These are phyloP conservation scores for Acleris emargana DNA, from an alignment of 2,888 invertebrate genomes.

Conservation along the genomic window DNA sequence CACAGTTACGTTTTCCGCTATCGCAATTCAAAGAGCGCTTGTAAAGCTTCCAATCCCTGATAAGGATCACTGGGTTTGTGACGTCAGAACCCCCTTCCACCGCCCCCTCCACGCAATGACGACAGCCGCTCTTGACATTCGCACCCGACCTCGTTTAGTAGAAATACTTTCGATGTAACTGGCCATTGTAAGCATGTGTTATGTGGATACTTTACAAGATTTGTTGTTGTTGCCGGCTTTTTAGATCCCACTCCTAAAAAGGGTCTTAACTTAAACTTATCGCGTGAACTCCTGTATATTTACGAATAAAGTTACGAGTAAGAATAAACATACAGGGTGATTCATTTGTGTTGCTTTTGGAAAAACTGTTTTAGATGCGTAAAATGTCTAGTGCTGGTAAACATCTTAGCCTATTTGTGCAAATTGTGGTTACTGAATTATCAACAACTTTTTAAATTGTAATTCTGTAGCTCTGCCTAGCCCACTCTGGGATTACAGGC, in stretches of 20 bases:
- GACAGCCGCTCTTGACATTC: constrained; percentile 27
- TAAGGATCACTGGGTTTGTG: constrained; percentile 15
- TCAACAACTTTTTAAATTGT: too few relatives aligned
- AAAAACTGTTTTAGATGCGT: too few relatives aligned
- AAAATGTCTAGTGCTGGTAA: too few relatives aligned
- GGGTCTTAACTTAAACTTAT: constrained; percentile 4
- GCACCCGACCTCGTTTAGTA: constrained; percentile 11
- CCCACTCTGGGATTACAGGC: too few relatives aligned
- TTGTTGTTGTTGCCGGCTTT: constrained; percentile 7
- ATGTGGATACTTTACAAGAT: constrained; percentile 11
- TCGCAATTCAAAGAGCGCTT: constrained; percentile 10
- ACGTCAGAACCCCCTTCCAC: constrained; percentile 14
- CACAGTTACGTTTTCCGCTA: constrained; percentile 13
- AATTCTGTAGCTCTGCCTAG: too few relatives aligned
- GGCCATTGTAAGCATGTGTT: constrained; percentile 18
- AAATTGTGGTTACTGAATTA: too few relatives aligned
- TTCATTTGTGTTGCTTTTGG: background rate
- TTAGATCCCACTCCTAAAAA: constrained; percentile 4
- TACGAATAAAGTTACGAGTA: background rate
- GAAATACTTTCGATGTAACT: constrained; percentile 21
- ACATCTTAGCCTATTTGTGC: too few relatives aligned
- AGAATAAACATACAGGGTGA: background rate
- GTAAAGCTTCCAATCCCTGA: constrained; percentile 17
- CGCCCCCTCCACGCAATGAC: constrained; percentile 6
- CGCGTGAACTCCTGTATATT: background rate